Conservation (phyloP, 2,888 invertebrate species). For the Orthosia incerta region DNA sequence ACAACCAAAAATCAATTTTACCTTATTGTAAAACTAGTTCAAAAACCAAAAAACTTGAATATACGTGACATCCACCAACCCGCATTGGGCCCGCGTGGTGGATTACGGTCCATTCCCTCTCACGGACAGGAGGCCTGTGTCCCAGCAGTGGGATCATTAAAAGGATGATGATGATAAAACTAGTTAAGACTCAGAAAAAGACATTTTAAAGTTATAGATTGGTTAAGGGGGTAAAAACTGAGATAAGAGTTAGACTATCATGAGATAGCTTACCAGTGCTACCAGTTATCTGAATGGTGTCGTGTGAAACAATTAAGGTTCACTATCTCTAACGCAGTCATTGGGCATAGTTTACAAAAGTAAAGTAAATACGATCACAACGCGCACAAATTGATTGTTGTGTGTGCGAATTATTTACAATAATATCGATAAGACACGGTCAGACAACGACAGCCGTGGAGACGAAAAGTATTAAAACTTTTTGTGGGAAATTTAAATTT, state of each 20-base stretch:
- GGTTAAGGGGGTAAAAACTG: no score
- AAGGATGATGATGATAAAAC: no score
- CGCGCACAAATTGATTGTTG: conserved; percentile 17
- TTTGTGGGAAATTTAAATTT: not conserved
- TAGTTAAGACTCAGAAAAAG: no score
- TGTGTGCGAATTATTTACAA: conserved; percentile 48
- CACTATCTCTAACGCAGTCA: conserved; percentile 3
- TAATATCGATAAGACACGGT: conserved; percentile 56
- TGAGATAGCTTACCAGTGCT: not conserved
- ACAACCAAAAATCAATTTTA: no score
- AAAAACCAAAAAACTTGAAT: no score
- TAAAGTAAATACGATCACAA: conserved; percentile 34
- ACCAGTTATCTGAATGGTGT: not conserved
- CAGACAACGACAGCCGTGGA: conserved; percentile 41
- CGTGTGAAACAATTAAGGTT: conserved; percentile 11
- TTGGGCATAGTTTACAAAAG: conserved; percentile 21
- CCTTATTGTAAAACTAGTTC: no score
- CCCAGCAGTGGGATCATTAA: no score
- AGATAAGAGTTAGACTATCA: not conserved
- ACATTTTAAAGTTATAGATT: not conserved
- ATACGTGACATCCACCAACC: no score
- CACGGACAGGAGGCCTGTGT: no score
- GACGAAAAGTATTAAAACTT: not conserved
- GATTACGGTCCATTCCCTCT: no score
- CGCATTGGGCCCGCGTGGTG: no score